Conservation (phyloP, 2,797 vertebrate genomes). For the Austrolebias charrua region DNA sequence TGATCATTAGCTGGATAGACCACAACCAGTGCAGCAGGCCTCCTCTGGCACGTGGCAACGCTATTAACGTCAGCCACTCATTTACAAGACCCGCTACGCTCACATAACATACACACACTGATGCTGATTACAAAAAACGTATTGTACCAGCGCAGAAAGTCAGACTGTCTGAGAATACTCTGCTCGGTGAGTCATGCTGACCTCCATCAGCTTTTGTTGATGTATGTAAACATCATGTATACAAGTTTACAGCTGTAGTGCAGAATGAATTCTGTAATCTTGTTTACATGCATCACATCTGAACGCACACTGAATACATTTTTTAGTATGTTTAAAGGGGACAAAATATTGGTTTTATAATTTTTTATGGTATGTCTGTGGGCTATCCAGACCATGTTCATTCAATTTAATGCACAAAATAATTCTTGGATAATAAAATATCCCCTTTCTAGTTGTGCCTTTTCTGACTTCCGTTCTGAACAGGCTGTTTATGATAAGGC, state of each 20-base stretch:
- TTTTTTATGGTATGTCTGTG: no score
- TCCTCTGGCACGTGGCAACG: conserved; percentile 64
- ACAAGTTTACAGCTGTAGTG: conserved; percentile 34
- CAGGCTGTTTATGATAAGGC: no score
- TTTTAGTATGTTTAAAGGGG: conserved; percentile 9
- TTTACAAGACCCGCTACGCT: conserved; percentile 67
- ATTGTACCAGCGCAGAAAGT: conserved; percentile 20
- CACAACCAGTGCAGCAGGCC: conserved; percentile 44
- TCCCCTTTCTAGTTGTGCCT: no score
- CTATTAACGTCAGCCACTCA: conserved; percentile 59
- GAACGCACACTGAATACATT: conserved; percentile 23
- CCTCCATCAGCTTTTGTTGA: conserved; percentile 23
- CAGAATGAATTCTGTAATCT: conserved; percentile 33
- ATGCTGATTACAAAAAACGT: conserved; percentile 33
- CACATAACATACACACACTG: conserved; percentile 28
- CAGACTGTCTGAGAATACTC: conserved; percentile 32
- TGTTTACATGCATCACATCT: conserved; percentile 19
- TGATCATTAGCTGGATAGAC: conserved; percentile 57
- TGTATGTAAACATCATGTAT: conserved; percentile 8
- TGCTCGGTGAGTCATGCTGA: conserved; percentile 30
- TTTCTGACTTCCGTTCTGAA: no score
- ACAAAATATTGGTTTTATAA: no score
- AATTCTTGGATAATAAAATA: no score
- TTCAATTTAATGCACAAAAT: no score
- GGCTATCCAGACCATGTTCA: no score